These are phyloP conservation scores for Perca flavescens DNA, from an alignment of 2,113 vertebrate genomes.

Conservation along the genomic window DNA sequence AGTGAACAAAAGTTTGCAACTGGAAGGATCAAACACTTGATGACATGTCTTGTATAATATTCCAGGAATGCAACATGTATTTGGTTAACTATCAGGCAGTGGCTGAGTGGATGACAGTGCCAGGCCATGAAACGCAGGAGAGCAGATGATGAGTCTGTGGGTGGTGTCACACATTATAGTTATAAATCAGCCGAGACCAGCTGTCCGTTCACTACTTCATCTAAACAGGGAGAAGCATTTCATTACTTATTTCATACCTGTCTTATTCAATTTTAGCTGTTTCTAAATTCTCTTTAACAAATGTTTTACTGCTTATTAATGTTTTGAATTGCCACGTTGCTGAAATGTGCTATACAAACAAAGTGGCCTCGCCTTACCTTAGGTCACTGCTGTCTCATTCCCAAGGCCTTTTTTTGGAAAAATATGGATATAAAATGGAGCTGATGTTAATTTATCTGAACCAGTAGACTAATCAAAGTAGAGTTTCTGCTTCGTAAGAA, in stretches of 20 bases:
- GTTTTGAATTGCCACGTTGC: no score
- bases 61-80: constrained; percentile 8
- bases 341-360: no score
- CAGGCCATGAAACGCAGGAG: constrained; percentile 20
- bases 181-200: constrained; percentile 65
- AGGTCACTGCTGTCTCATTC: constrained; percentile 20
- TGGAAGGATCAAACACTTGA: background rate
- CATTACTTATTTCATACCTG: no score
- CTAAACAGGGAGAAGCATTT: no score
- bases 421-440: background rate
- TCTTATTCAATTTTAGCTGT: no score
- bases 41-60: background rate
- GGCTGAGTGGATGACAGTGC: constrained; percentile 24
- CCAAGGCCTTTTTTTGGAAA: background rate
- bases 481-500: constrained; percentile 5
- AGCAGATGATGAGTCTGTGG: constrained; percentile 75
- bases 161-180: constrained; percentile 70
- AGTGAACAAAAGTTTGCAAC: background rate
- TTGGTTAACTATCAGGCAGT: background rate
- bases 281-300: no score
- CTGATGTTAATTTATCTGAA: constrained; percentile 6
- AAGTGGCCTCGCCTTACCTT: no score
- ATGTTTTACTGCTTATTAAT: no score
- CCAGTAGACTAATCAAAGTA: background rate
- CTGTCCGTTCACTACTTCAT: constrained; percentile 37